Evolutionary conservation across 2,797 vertebrate species (phyloP).

Genomic region (Coccyzus lansbergi): DNA sequence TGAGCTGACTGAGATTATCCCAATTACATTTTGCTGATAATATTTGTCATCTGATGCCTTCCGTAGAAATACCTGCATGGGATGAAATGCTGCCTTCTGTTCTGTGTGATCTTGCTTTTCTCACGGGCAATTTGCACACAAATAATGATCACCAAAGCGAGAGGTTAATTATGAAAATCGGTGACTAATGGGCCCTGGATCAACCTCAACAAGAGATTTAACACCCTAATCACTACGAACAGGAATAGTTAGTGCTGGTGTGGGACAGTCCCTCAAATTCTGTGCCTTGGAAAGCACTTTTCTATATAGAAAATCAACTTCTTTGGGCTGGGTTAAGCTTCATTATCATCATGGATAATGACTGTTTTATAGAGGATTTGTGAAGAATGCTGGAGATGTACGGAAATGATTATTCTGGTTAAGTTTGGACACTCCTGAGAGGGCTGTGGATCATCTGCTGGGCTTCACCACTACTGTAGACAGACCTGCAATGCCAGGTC

Average conservation of each 20-base stretch:
- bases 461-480: not conserved
- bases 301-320: not conserved
- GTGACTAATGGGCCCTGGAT: not conserved
- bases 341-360: not conserved
- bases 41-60: constrained; percentile 19
- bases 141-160: not conserved
- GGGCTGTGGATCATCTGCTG: not conserved
- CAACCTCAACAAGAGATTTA: not conserved
- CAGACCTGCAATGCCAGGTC: not conserved
- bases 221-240: not conserved
- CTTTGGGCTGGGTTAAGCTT: not conserved
- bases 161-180: not conserved
- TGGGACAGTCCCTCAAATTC: not conserved
- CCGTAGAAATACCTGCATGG: not conserved
- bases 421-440: not conserved
- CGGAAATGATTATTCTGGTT: not conserved
- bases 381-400: not conserved
- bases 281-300: not conserved
- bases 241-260: not conserved
- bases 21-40: constrained; percentile 18
- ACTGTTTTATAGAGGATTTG: not conserved
- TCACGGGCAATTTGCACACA: not conserved
- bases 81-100: constrained; percentile 34
- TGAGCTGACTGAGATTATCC: constrained; percentile 49
- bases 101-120: constrained; percentile 10